Evolutionary conservation across 2,113 vertebrate genomes (phyloP).

Genomic region (Brienomyrus brachyistius): DNA sequence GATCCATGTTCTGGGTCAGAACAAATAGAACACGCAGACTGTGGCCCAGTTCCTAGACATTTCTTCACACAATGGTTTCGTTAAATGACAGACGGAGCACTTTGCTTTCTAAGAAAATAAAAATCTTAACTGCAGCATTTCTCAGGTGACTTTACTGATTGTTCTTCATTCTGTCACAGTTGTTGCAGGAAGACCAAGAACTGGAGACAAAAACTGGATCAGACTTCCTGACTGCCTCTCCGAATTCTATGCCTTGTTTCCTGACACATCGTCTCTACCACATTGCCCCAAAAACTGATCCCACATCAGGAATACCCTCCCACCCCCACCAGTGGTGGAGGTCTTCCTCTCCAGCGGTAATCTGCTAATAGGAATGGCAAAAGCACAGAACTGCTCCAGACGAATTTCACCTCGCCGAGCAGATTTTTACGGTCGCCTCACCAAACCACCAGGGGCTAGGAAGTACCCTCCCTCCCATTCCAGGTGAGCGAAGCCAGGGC

Average conservation of each 20-base stretch:
- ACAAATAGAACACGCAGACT: neutral
- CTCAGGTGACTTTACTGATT: neutral
- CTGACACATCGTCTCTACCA: neutral
- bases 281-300: neutral
- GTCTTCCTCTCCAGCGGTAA: constrained; percentile 55
- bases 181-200: constrained; percentile 36
- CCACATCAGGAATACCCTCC: neutral
- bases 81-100: neutral
- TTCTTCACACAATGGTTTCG: neutral
- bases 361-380: constrained; percentile 61
- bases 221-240: neutral
- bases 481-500: constrained; percentile 30
- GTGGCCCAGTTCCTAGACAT: neutral
- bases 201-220: constrained; percentile 30
- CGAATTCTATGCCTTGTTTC: neutral
- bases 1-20: neutral
- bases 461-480: constrained; percentile 55
- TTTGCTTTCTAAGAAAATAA: neutral
- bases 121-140: neutral
- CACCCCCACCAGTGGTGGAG: constrained; percentile 13
- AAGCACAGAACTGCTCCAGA: constrained; percentile 49
- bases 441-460: constrained; percentile 63
- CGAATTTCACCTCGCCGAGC: constrained; percentile 33
- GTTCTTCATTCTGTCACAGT: neutral
- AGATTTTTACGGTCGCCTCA: constrained; percentile 69